Conservation (phyloP, 1,140 invertebrate species). For the Lithobius niger region DNA sequence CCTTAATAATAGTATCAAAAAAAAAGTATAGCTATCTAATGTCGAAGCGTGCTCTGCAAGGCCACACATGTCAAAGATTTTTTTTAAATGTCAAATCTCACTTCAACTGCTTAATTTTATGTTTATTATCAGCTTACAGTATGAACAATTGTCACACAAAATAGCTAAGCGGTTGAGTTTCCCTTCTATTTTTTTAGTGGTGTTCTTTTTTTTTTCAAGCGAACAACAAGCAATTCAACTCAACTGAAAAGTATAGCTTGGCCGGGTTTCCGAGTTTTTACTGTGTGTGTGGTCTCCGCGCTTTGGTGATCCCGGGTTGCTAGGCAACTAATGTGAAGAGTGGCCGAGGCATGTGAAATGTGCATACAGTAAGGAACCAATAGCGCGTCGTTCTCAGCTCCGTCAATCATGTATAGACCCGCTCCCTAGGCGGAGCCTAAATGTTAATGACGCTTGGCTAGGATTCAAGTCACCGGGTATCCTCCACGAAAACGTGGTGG, state of each 20-base stretch:
- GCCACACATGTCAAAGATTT: no score
- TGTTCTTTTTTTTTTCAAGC: background rate
- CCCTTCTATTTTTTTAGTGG: no score
- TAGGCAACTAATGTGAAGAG: slow-evolving; percentile 7
- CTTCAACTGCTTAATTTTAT: no score
- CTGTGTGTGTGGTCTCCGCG: background rate
- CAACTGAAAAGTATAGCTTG: background rate
- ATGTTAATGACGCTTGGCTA: background rate
- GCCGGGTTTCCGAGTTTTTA: background rate
- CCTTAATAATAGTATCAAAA: no score
- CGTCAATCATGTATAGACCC: background rate
- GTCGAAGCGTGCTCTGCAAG: no score
- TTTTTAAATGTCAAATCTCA: no score
- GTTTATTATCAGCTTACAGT: no score
- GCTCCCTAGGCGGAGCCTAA: background rate
- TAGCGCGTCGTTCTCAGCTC: background rate
- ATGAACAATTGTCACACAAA: no score
- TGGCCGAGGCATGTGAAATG: background rate
- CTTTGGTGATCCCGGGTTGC: slow-evolving; percentile 7
- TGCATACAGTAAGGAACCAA: background rate
- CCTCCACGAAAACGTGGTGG: background rate
- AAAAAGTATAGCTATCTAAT: no score
- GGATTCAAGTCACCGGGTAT: background rate
- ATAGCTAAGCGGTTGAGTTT: no score
- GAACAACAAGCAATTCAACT: background rate